phyloP scores from a whole-genome alignment of 2,797 vertebrate genomes.

The Rousettus madagascariensis region DNA sequence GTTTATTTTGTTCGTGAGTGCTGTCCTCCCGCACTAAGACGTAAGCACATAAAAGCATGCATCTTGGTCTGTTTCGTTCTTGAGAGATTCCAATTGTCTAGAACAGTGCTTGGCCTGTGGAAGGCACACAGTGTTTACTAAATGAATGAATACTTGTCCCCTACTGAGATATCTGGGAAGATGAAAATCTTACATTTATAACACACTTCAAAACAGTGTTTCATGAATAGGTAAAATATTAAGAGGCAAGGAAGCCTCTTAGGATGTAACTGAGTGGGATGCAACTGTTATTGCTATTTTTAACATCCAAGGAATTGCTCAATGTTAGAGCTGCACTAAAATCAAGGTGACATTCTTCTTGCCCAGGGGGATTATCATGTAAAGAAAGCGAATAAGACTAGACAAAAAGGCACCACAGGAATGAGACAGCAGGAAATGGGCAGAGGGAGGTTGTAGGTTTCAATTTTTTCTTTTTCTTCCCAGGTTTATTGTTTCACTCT shows the following conservation, averaged over 20 bases:
- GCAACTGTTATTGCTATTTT: background rate
- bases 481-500: constrained; percentile 47
- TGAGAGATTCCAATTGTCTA: background rate
- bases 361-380: background rate
- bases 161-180: background rate
- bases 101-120: background rate
- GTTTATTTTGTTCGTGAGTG: background rate
- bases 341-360: background rate
- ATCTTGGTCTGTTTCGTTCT: background rate
- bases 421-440: background rate
- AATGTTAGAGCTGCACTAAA: background rate
- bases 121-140: background rate
- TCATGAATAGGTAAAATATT: background rate
- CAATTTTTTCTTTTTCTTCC: constrained; percentile 62
- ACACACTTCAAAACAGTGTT: background rate
- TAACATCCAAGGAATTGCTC: background rate
- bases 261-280: background rate
- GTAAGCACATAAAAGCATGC: background rate
- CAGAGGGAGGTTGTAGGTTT: background rate
- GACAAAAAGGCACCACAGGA: background rate
- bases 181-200: background rate
- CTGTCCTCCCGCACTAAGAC: background rate
- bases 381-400: constrained; percentile 5
- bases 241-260: background rate
- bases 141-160: background rate